These are phyloP conservation scores for Alligator sinensis DNA, from an alignment of 2,113 vertebrate genomes.

Conservation along the genomic window DNA sequence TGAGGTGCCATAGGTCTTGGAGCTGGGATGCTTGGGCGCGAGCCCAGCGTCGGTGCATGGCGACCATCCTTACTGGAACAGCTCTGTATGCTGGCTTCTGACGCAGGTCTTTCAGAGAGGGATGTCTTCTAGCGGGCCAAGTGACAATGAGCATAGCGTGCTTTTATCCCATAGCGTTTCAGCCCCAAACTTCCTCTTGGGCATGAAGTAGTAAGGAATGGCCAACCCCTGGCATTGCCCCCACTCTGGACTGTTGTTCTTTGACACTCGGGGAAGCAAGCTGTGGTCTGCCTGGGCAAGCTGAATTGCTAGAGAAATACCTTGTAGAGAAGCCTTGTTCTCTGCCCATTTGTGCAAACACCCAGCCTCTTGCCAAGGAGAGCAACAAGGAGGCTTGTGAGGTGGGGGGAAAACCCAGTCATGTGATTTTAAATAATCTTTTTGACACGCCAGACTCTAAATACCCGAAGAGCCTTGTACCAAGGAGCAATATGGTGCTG, in stretches of 20 bases:
- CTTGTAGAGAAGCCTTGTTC: fast-evolving
- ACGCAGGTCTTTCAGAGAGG: not conserved
- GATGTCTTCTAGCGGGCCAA: not conserved
- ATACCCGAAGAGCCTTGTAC: not conserved
- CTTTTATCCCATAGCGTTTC: not conserved
- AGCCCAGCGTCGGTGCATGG: not conserved
- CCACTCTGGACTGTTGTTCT: too few species aligned
- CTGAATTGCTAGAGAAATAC: not conserved
- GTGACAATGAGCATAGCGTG: not conserved
- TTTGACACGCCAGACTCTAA: not conserved
- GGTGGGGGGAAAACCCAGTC: not conserved
- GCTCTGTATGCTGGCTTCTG: not conserved
- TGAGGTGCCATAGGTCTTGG: not conserved
- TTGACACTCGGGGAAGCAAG: too few species aligned
- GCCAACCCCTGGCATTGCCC: not conserved
- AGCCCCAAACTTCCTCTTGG: fast-evolving
- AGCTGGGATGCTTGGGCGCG: not conserved
- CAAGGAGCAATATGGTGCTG: not conserved
- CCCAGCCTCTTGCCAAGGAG: fast-evolving
- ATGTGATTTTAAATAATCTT: not conserved
- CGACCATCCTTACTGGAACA: not conserved
- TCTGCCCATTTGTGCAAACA: not conserved
- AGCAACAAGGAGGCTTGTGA: not conserved
- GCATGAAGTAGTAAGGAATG: not conserved
- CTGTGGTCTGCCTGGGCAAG: fast-evolving